These are phyloP conservation scores for Lepus townsendii DNA, from an alignment of 2,797 vertebrate genomes.

Conservation along the genomic window DNA sequence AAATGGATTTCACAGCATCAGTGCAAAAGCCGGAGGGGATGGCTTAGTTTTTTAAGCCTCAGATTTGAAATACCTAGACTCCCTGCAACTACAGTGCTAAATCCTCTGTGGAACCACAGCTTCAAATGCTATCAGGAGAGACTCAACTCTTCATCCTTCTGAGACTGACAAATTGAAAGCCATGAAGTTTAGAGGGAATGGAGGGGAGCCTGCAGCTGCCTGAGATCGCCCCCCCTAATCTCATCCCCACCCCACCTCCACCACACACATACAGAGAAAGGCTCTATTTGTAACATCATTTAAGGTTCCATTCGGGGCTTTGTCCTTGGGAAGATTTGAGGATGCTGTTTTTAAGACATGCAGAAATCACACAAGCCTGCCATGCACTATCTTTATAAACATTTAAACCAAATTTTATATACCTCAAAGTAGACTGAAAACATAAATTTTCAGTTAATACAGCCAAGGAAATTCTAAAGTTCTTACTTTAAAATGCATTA, in stretches of 20 bases:
- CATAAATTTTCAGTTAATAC: background rate
- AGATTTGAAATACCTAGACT: conserved; percentile 83
- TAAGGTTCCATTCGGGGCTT: conserved; percentile 36
- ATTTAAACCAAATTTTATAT: conserved; percentile 42
- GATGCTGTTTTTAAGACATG: conserved; percentile 30
- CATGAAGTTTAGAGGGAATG: conserved; percentile 72
- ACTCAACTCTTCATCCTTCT: conserved; percentile 80
- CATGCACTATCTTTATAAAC: conserved; percentile 26
- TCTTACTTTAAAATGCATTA: conserved; percentile 27
- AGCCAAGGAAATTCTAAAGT: conserved; percentile 30
- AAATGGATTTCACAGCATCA: conserved; percentile 85
- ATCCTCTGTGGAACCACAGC: conserved; percentile 80
- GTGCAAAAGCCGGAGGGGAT: conserved; percentile 79
- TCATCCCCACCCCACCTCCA: background rate
- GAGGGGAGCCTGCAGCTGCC: background rate
- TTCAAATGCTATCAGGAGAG: conserved; percentile 82
- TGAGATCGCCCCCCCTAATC: background rate
- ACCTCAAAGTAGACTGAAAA: conserved; percentile 29
- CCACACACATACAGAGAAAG: background rate
- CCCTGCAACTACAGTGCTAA: conserved; percentile 79
- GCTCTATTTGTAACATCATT: background rate
- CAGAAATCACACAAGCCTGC: conserved; percentile 19
- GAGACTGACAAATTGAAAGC: conserved; percentile 80
- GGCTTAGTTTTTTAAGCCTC: conserved; percentile 84
- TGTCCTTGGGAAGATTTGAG: conserved; percentile 1